Evolutionary conservation across 2,797 vertebrate genomes (phyloP).

Genomic region (Percopsis omiscomaycus): DNA sequence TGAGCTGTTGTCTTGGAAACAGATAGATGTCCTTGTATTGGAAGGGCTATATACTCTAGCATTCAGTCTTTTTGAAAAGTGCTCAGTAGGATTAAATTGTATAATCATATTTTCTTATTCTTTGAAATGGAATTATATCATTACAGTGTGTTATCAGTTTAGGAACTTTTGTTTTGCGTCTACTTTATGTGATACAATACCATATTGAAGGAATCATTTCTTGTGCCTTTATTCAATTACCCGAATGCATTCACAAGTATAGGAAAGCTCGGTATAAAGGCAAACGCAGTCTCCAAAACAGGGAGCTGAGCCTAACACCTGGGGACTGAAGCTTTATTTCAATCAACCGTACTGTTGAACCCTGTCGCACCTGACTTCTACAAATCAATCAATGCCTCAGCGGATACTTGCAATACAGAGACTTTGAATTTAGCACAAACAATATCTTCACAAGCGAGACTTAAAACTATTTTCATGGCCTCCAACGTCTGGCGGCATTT

Average conservation of each 20-base stretch:
- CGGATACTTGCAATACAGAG: conserved; percentile 32
- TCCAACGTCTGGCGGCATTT: conserved; percentile 33
- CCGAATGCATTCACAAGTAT: conserved; percentile 7
- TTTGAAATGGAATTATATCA: conserved; percentile 18
- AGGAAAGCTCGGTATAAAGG: conserved; percentile 1
- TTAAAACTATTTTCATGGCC: conserved; percentile 40
- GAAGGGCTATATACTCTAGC: conserved; percentile 18
- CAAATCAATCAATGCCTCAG: conserved; percentile 53
- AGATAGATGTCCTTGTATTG: conserved; percentile 24
- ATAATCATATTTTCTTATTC: not conserved
- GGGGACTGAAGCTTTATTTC: conserved; percentile 39
- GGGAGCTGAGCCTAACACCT: not conserved
- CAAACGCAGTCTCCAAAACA: conserved; percentile 6
- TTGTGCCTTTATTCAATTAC: not conserved
- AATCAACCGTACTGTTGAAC: conserved; percentile 47
- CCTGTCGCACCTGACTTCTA: conserved; percentile 44
- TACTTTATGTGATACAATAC: conserved; percentile 6
- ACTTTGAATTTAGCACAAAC: conserved; percentile 17
- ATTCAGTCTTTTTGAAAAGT: conserved; percentile 13
- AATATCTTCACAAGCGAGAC: conserved; percentile 41
- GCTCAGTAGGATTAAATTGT: conserved; percentile 5
- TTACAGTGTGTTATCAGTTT: not conserved
- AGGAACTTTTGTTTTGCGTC: not conserved
- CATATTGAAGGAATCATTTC: not conserved
- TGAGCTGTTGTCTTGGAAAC: conserved; percentile 53